These are phyloP conservation scores for Leptinotarsa defecta DNA, from an alignment of 1,140 invertebrate species.

Conservation along the genomic window DNA sequence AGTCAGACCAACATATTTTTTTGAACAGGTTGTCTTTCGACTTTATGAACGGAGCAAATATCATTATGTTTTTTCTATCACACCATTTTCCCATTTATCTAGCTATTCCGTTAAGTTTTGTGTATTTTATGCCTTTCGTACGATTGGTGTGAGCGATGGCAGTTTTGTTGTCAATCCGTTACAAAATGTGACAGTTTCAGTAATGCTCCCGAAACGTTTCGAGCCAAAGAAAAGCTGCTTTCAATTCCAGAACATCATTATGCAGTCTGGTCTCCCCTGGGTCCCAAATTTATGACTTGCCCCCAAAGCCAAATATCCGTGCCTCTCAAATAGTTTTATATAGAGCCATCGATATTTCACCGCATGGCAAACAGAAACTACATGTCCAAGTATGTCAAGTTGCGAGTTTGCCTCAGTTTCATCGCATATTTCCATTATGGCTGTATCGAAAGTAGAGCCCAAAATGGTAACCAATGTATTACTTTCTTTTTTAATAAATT, in stretches of 20 bases:
- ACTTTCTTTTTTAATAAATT: no score
- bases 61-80: slow-evolving; percentile 32
- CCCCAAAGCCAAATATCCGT: no score
- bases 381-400: no score
- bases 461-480: no score
- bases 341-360: no score
- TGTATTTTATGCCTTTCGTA: slow-evolving; percentile 38
- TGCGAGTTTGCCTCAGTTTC: no score
- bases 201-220: slow-evolving; percentile 10
- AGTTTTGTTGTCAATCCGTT: slow-evolving; percentile 43
- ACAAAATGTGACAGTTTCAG: slow-evolving; percentile 33
- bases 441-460: no score
- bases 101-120: slow-evolving; percentile 30
- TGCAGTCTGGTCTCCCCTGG: not conserved
- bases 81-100: slow-evolving; percentile 41
- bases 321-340: no score
- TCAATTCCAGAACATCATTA: not conserved
- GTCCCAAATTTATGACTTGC: no score
- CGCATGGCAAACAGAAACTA: no score
- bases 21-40: slow-evolving; percentile 39
- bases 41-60: slow-evolving; percentile 42
- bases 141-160: slow-evolving; percentile 40
- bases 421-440: no score
- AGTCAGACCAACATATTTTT: not conserved
- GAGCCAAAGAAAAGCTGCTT: not conserved